Conservation (phyloP, 1,140 invertebrate genomes). For the Drosophila melanica region DNA sequence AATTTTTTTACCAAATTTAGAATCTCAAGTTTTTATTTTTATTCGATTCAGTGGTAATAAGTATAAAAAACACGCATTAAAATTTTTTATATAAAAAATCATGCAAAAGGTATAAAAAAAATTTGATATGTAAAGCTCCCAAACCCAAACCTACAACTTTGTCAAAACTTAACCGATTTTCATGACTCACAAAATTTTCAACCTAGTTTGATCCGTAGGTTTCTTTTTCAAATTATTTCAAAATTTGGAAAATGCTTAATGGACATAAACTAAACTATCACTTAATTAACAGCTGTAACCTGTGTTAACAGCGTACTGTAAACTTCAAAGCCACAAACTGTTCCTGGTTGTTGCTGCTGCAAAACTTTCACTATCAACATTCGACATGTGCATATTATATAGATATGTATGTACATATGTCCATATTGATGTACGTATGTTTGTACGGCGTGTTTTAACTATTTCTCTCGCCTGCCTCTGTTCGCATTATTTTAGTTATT, state of each 20-base stretch:
- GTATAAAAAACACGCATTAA: too few species aligned
- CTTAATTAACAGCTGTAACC: constrained; percentile 9
- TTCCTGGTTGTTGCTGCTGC: constrained; percentile 43
- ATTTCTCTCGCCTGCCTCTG: constrained; percentile 9
- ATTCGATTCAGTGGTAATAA: too few species aligned
- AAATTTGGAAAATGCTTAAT: too few species aligned
- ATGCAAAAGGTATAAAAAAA: too few species aligned
- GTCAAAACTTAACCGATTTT: not conserved
- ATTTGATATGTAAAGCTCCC: too few species aligned
- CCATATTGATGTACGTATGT: not conserved
- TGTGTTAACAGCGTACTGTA: constrained; percentile 51
- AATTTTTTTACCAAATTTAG: too few species aligned
- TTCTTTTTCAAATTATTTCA: too few species aligned
- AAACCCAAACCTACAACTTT: not conserved
- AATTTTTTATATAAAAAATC: too few species aligned
- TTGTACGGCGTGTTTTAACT: constrained; percentile 14
- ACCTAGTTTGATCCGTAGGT: too few species aligned
- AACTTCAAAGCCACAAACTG: constrained; percentile 66
- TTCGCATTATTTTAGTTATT: too few species aligned
- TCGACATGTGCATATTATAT: constrained; percentile 38
- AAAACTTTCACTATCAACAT: constrained; percentile 73
- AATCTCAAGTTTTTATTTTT: too few species aligned
- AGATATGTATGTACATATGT: not conserved
- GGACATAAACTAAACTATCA: not conserved
- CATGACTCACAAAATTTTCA: too few species aligned